These are phyloP conservation scores for Taphrorychus bicolor DNA, from an alignment of 2,888 invertebrate genomes.

Conservation along the genomic window DNA sequence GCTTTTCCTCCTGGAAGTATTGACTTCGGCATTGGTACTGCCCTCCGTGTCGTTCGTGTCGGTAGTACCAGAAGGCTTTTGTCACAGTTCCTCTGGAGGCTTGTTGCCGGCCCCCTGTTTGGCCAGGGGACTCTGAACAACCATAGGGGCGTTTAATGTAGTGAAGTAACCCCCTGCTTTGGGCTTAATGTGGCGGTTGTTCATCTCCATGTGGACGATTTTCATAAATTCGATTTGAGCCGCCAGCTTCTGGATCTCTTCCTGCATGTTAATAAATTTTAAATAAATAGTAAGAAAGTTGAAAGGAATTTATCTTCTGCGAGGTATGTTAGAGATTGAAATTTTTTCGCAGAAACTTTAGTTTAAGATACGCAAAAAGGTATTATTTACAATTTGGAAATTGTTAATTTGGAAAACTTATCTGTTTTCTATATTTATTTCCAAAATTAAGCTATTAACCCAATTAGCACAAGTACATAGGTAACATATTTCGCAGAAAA, in stretches of 20 bases:
- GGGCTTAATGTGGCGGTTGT: constrained; percentile 87
- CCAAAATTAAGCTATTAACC: too few relatives aligned
- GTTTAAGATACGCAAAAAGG: too few relatives aligned
- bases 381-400: too few relatives aligned
- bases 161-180: constrained; percentile 84
- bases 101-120: constrained; percentile 49
- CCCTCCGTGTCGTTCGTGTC: constrained; percentile 5
- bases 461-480: too few relatives aligned
- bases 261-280: constrained; percentile 62
- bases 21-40: constrained; percentile 7
- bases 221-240: constrained; percentile 94
- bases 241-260: constrained; percentile 89
- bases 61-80: constrained; percentile 17
- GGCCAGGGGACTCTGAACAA: constrained; percentile 56
- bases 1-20: constrained; percentile 31
- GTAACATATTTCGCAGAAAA: too few relatives aligned
- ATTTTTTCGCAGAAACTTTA: too few relatives aligned
- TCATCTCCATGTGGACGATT: constrained; percentile 92
- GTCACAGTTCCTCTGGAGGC: constrained; percentile 39
- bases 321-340: too few relatives aligned
- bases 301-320: too few relatives aligned
- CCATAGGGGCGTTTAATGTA: constrained; percentile 61
- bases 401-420: too few relatives aligned
- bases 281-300: not conserved
- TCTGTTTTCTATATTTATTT: too few relatives aligned